A percentile compares a stretch with the other conserved stretches of the same genome.
phyloP scores from a whole-genome alignment of 1,140 invertebrate genomes.

The Caenorhabditis remanei region DNA sequence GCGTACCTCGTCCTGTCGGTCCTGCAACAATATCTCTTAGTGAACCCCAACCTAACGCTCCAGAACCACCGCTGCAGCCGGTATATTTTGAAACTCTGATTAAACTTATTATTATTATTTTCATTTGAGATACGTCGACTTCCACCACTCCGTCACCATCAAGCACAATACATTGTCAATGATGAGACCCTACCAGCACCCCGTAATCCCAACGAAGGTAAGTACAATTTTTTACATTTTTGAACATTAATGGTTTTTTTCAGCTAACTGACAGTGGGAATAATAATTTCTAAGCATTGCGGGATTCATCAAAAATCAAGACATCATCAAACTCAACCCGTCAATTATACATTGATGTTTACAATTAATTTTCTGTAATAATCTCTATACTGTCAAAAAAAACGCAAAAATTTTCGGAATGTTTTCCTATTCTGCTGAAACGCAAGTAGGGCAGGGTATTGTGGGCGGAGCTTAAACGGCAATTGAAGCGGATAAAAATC shows the following conservation, averaged over 20 bases:
- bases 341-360: too few relatives aligned
- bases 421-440: too few relatives aligned
- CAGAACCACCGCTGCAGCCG: not conserved
- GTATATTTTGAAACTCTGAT: not conserved
- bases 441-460: too few relatives aligned
- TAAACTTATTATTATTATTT: not conserved
- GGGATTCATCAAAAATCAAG: too few relatives aligned
- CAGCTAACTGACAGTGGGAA: not conserved
- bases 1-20: slow-evolving; percentile 67
- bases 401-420: too few relatives aligned
- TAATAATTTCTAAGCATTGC: too few relatives aligned
- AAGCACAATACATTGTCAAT: slow-evolving; percentile 1
- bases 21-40: slow-evolving; percentile 71
- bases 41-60: slow-evolving; percentile 46
- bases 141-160: slow-evolving; percentile 20
- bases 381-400: too few relatives aligned
- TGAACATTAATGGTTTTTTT: not conserved
- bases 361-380: too few relatives aligned
- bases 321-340: too few relatives aligned
- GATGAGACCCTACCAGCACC: not conserved
- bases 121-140: not conserved
- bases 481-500: too few relatives aligned
- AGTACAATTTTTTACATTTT: not conserved
- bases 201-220: slow-evolving; percentile 29
- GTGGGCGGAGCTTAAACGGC: too few relatives aligned